Conservation (phyloP, 2,888 invertebrate genomes). For the Pimpla rufipes region DNA sequence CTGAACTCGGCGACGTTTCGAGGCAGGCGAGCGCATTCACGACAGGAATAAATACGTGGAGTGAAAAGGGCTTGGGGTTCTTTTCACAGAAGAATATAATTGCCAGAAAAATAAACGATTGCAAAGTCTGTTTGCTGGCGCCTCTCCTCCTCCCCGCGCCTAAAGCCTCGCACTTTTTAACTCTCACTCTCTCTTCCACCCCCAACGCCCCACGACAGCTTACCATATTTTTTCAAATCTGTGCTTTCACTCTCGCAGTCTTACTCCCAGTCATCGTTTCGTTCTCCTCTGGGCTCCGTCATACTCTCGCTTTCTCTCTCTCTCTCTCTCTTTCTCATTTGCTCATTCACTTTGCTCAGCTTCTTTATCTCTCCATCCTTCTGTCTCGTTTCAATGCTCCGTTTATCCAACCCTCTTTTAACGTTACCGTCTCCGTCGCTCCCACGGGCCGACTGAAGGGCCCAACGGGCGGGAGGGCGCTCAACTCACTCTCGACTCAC, state of each 20-base stretch:
- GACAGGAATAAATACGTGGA: slow-evolving; percentile 75
- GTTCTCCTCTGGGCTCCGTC: slow-evolving; percentile 1
- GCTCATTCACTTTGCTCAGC: slow-evolving; percentile 38
- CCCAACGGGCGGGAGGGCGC: neutral
- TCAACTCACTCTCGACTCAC: slow-evolving; percentile 65
- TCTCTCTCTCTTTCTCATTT: slow-evolving; percentile 47
- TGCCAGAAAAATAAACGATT: slow-evolving; percentile 84
- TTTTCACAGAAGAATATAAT: slow-evolving; percentile 84
- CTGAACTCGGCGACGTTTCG: slow-evolving; percentile 62
- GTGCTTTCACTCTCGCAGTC: slow-evolving; percentile 9
- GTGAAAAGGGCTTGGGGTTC: slow-evolving; percentile 79
- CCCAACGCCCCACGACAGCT: slow-evolving; percentile 6
- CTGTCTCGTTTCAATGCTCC: slow-evolving; percentile 33
- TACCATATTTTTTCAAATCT: slow-evolving; percentile 12
- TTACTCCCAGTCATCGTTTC: slow-evolving; percentile 36
- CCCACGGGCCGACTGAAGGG: slow-evolving; percentile 32
- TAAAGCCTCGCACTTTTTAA: slow-evolving; percentile 44
- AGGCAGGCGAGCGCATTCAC: slow-evolving; percentile 39
- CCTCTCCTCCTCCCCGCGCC: slow-evolving; percentile 67
- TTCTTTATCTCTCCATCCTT: slow-evolving; percentile 55
- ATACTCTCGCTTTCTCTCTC: slow-evolving; percentile 44
- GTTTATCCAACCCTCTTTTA: slow-evolving; percentile 40
- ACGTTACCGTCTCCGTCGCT: slow-evolving; percentile 29
- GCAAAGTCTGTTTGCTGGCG: slow-evolving; percentile 81
- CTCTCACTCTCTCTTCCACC: slow-evolving; percentile 41